Base-by-base conservation (phyloP, 2,797 vertebrate genomes). In the Sebastolobus alascanus region DNA sequence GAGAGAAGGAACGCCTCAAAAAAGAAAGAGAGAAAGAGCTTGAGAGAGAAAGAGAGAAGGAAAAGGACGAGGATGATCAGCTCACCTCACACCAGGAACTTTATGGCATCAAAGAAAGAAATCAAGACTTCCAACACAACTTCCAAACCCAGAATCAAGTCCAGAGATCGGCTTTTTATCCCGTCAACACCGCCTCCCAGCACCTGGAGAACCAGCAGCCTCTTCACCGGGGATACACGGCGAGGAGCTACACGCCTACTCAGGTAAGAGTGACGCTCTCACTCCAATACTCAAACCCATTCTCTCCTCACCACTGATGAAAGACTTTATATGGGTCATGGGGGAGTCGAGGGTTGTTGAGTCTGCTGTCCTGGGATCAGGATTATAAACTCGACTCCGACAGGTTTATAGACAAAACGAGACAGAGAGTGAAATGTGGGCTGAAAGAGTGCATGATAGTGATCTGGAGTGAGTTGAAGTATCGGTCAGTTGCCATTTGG, bases 111-210 rank as follows among this genome's bases (percentile, higher is more conserved):
- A 75, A 61, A 79, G 85, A 90, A 18, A 73, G 68, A 55, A 82
- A 75, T 50, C 82, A 87, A 40, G 85, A 89, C 66, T 66, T 82
- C 81, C 87, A 77, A 20, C 69, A 68, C 7, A 43, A 20, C 82
- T 63, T 85, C 46, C 92, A 83, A 31, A 37, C 22, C 68, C 87
- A 82, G 43, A 85, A 60, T 66, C 90, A 89, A 14, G 66, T 59
- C 60, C 84, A 79, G 2, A 75, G 85, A 29, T 96, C 96, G 6
- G 96, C 95, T 20, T 96, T 96, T 64, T 66, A 95, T 68, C 94
- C 92, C 1, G 89, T 96, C 75, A 82, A 35, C 73, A 63, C 56
- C 40, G 25, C 83, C 2, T 65, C 77, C 1, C 88, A 83, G 63
- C 82, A 61, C 22, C 67, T 54, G 43, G 91, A 93, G 54, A 81